A percentile compares a stretch with the other conserved stretches of the same genome.
Conservation (phyloP, 2,888 invertebrate species). For the Eupithecia abbreviata region DNA sequence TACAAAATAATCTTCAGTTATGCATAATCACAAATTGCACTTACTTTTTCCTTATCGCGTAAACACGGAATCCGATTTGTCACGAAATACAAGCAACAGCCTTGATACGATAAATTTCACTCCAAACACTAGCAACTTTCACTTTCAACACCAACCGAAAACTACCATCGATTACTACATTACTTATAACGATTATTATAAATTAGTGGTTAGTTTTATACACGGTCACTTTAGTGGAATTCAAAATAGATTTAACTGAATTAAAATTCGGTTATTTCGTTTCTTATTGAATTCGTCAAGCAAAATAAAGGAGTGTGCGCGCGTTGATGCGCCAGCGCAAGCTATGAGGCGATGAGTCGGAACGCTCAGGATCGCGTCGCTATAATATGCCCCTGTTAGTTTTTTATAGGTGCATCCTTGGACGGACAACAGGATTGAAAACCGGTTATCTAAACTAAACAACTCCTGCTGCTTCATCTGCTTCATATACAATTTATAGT, state of each 20-base stretch:
- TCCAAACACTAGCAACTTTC: slow-evolving; percentile 24
- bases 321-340: slow-evolving; percentile 45
- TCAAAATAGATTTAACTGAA: not conserved
- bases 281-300: not conserved
- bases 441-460: slow-evolving; percentile 41
- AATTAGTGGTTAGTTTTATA: not conserved
- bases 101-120: slow-evolving; percentile 22
- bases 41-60: slow-evolving; percentile 43
- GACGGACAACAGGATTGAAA: slow-evolving; percentile 56
- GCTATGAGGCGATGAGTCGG: slow-evolving; percentile 56
- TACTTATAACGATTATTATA: not conserved
- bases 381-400: slow-evolving; percentile 44
- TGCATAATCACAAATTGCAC: slow-evolving; percentile 9
- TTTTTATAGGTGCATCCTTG: slow-evolving; percentile 65
- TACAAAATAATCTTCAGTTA: not conserved
- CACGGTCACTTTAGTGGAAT: not conserved
- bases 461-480: too few species aligned
- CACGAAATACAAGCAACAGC: slow-evolving; percentile 19
- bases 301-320: slow-evolving; percentile 44
- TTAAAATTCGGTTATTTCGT: not conserved
- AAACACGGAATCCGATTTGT: slow-evolving; percentile 26
- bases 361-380: slow-evolving; percentile 51
- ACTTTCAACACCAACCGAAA: slow-evolving; percentile 19
- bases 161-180: not conserved
- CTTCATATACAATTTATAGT: too few species aligned